Evolutionary conservation across 2,797 vertebrate species (phyloP), one percentile per base, ranked within the genome.

Genomic region (Poeciliopsis paucimaculata): DNA sequence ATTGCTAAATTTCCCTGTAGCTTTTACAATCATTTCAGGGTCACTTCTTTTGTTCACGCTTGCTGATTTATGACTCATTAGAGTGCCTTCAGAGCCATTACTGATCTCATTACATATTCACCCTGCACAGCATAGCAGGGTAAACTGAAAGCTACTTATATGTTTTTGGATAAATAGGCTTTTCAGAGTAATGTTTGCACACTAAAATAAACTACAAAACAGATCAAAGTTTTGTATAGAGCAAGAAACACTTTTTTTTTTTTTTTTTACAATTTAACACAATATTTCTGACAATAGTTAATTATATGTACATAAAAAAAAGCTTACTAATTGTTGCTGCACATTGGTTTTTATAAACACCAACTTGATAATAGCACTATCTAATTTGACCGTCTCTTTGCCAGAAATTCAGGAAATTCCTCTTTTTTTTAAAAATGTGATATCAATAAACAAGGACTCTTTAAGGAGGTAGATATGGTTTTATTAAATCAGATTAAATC

Each of bases 1-100:
- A 45, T 71, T 71, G 68, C 68, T 51, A 76, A 82, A 15, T 49
- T 62, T 31, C 43, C 34, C 26, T 31, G 47, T 13, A 28, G 76
- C 57, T 43, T 68, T 73, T 60, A n/a, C 20, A 47, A 78, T 78
- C 10, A 53, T 51, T 75, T 76, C 46, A 49, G 75, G 60, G 68
- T 71, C 43, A 71, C 41, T 45, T 71, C 68, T 71, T 46, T 71
- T 46, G 68, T 71, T 46, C 28, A 53, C 12, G 6, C 43, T 71
- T 26, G 41, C 68, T 28, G 26, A 71, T 45, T 71, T 46, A 71
- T 46, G 23, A 49, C 20, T 49, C 16, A 72, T 76, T n/a, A 64
- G 68, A 64, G 68, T 16, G 41, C 68, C 41, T n/a, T 71, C 43
- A 16, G 68, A 71, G 68, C 26, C 68, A 71, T 71, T 71, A 71